These are phyloP conservation scores for Eunapius fragilis DNA, from an alignment of 37 sponge, comb jelly and placozoan species.

Conservation along the genomic window DNA sequence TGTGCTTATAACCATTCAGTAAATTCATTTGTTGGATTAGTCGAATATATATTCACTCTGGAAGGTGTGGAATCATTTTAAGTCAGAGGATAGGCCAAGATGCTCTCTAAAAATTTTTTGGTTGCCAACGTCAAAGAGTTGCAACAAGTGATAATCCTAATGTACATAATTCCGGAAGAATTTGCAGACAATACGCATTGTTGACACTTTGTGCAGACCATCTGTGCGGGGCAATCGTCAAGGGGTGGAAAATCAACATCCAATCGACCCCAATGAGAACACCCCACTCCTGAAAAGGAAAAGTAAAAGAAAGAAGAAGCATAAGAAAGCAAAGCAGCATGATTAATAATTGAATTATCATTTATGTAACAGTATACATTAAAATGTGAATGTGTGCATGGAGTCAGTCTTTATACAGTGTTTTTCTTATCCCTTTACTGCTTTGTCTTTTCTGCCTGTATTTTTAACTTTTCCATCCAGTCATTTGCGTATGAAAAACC, in stretches of 20 bases:
- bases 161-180: conserved; percentile 24
- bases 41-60: conserved; percentile 18
- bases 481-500: conserved; percentile 25
- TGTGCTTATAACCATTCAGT: not conserved
- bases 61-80: conserved; percentile 20
- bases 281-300: too few relatives aligned
- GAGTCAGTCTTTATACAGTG: not conserved
- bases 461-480: conserved; percentile 29
- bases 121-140: not conserved
- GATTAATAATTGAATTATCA: too few relatives aligned
- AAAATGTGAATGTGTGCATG: too few relatives aligned
- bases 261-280: too few relatives aligned
- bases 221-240: not conserved
- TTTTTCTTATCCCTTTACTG: conserved; percentile 23
- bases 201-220: conserved; percentile 6
- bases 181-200: conserved; percentile 14
- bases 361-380: too few relatives aligned
- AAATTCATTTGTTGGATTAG: conserved; percentile 29
- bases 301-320: too few relatives aligned
- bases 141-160: conserved; percentile 8
- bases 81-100: conserved; percentile 41
- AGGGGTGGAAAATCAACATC: too few relatives aligned
- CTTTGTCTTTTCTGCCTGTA: not conserved
- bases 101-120: conserved; percentile 27
- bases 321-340: too few relatives aligned